Evolutionary conservation across 2,113 vertebrate species (phyloP), one percentile per base, ranked within the genome.

Genomic region (Astur gentilis): DNA sequence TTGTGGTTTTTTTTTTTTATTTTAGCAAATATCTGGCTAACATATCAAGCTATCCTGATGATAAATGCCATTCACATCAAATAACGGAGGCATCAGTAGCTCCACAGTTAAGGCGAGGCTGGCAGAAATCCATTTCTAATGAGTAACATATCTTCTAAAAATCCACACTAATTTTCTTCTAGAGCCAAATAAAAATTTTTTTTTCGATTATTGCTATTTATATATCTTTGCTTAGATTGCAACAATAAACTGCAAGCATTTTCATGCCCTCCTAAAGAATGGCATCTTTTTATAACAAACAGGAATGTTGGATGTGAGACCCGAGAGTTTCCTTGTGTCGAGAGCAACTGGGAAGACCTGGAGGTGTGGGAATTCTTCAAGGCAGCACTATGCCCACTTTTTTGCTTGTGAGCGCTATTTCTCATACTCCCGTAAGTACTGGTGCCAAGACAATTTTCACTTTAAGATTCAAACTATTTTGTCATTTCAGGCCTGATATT

Each of bases 381-480:
- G 90, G 81, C 47, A 91, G 65, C 7, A 16, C 69, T 27, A 10
- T 52, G 61, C 73, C 29, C 61, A 40, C 26, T 36, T 69, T 87
- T 62, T 38, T 40, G 31, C 79, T 62, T 62, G 50, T 61, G n/a
- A 87, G 57, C 4, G 4, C 72, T 32, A 5, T 64, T 93, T 72
- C 44, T 91, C 87, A 49, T 80, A 38, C 32, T 61, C 58, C 6
- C 0, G 1, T 80, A 77, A 85, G 71, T 66, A 76, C 2, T 18
- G 4, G 22, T 97, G 89, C 86, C 89, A 72, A 91, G 69, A 50
- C 57, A 87, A 78, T 95, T 97, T 87, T 84, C 83, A 67, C 90
- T 93, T 89, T 52, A 61, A 57, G 81, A 86, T 93, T 64, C 54
- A 54, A 92, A 89, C 47, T 71, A 13, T 49, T 95, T 57, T 83